Conservation (phyloP, 2,888 invertebrate genomes). For the Noctua pronuba region DNA sequence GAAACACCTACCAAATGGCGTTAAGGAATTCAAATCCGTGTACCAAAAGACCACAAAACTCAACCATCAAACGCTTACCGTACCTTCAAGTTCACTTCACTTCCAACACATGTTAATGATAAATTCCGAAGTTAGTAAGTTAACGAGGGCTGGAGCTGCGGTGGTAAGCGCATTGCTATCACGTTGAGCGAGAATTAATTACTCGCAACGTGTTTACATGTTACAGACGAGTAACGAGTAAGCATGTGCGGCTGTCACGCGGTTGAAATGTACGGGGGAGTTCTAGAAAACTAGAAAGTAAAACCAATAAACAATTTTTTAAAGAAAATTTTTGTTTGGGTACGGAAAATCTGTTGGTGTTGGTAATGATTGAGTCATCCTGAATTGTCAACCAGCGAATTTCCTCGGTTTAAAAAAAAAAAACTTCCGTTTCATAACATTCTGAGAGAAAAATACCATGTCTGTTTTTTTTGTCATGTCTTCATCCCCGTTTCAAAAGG, state of each 20-base stretch:
- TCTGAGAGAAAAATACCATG: neutral
- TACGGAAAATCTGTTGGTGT: neutral
- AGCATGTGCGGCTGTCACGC: constrained; percentile 19
- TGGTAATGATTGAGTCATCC: neutral
- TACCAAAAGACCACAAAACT: constrained; percentile 19
- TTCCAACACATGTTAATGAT: constrained; percentile 52
- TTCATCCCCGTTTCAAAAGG: constrained; percentile 18
- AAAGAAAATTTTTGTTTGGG: neutral
- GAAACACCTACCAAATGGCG: neutral
- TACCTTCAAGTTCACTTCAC: constrained; percentile 26
- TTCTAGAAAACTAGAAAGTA: neutral
- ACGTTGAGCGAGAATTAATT: constrained; percentile 56
- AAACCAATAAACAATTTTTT: neutral
- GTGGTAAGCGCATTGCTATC: constrained; percentile 45
- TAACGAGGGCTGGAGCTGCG: constrained; percentile 39
- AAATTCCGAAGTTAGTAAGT: constrained; percentile 53
- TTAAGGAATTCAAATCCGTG: constrained; percentile 20
- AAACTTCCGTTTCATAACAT: neutral
- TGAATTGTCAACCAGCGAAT: neutral
- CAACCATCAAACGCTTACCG: neutral
- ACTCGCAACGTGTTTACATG: constrained; percentile 42
- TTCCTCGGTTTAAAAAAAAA: neutral
- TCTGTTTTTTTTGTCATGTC: neutral
- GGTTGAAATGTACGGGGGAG: neutral
- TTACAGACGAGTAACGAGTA: constrained; percentile 3